phyloP scores from a whole-genome alignment of 2,797 vertebrate species.

The Chaunax sp. region DNA sequence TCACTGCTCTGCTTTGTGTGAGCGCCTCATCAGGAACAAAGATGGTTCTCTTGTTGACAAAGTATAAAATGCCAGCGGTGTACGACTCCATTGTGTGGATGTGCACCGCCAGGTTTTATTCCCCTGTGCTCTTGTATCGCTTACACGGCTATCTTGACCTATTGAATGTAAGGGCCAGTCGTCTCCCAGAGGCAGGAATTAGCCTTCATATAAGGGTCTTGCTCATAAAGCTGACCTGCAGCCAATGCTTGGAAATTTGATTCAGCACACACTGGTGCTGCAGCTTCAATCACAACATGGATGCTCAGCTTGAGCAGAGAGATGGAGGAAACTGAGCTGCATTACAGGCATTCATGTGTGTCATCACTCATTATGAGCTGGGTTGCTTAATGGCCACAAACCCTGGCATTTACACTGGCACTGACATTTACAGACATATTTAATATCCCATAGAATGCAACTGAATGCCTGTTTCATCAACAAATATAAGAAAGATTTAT shows the following conservation, averaged over 20 bases:
- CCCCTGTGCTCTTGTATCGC: slow-evolving; percentile 11
- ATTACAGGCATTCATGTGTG: not conserved
- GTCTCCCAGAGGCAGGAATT: slow-evolving; percentile 62
- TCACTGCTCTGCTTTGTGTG: slow-evolving; percentile 41
- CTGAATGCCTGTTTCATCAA: no score
- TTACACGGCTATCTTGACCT: slow-evolving; percentile 42
- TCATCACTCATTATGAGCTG: not conserved
- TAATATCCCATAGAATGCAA: no score
- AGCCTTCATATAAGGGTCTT: slow-evolving; percentile 57
- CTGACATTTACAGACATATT: not conserved
- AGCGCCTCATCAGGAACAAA: slow-evolving; percentile 28
- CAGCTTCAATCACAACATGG: slow-evolving; percentile 52
- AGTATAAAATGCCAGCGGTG: slow-evolving; percentile 41
- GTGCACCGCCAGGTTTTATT: slow-evolving; percentile 31
- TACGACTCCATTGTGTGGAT: slow-evolving; percentile 55
- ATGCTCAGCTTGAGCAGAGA: slow-evolving; percentile 33
- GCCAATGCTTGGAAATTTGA: slow-evolving; percentile 53
- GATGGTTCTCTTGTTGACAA: slow-evolving; percentile 40
- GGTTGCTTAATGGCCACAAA: slow-evolving; percentile 6
- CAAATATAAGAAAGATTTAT: no score
- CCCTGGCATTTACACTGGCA: not conserved
- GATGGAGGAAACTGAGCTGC: slow-evolving; percentile 6
- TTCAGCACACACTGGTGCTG: slow-evolving; percentile 44
- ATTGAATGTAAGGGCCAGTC: slow-evolving; percentile 45
- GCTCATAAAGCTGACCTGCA: slow-evolving; percentile 56